Evolutionary conservation across 2,888 invertebrate species (phyloP), one percentile per base, ranked within the genome.

Genomic region (Eueremaeus valkanovi): DNA sequence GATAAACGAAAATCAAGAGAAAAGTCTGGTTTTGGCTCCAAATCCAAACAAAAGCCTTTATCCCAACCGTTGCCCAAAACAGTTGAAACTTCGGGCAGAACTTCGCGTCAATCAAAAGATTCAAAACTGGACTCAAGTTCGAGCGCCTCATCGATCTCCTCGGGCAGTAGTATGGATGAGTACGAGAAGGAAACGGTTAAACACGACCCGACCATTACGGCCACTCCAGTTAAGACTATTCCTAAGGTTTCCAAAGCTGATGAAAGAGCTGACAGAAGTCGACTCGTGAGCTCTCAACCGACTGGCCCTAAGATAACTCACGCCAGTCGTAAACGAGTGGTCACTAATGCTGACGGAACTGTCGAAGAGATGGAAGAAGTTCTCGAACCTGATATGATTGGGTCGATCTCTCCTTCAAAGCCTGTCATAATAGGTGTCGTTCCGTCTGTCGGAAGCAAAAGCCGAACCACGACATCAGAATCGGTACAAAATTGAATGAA

Each of bases 101-200:
- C 72, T 16, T 75, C 75, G 1, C 49, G 75, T 16, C 75, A 75
- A 68, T 78, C 78, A 13, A 76, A 73, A 66, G 63, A 77, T 13
- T 72, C 76, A 13, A 72, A 70, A 73, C 73, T 78, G n/a, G 78
- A 78, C 9, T 77, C 77, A 6, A 73, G 70, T 51, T 77, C 77
- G 11, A 78, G 77, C 61, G 75, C 74, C 42, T 27, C 31, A 5
- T 70, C 75, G 16, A 21, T 61, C 16, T 76, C 78, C 24, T 79
- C 78, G 13, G 77, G 76, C 29, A 76, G 73, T 18, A 77, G 77
- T 75, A 51, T 78, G 66, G 78, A 77, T 45, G 79, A 78, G 49
- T 79, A 79, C 75, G 77, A 72, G n/a, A 58, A 70, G n/a, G 78
- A 78, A 31, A 36, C 72, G 21, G 42, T 73, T n/a, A 73, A 73